Percentiles rank a stretch among this genome's conserved stretches.
These are phyloP conservation scores for Sebastes vulpes DNA, from an alignment of 2,797 vertebrate genomes.

Conservation along the genomic window DNA sequence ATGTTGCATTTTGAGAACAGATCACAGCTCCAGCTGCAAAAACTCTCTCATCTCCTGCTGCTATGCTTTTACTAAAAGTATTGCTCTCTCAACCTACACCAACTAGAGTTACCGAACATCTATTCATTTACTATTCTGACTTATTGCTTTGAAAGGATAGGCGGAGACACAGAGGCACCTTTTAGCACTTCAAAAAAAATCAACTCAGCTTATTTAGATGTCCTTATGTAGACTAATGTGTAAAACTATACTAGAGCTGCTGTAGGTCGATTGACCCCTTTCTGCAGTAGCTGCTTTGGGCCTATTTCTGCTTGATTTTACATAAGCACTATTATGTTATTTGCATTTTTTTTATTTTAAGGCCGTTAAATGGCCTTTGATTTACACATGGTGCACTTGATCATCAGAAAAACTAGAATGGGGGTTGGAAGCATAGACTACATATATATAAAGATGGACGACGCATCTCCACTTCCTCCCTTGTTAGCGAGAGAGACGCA, in stretches of 20 bases:
- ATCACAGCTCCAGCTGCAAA: background rate
- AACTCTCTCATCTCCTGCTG: background rate
- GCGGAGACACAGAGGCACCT: background rate
- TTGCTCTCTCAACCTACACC: background rate
- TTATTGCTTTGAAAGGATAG: background rate
- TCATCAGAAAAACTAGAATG: fast-evolving
- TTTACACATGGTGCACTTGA: too few species aligned
- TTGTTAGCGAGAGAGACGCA: too few species aligned
- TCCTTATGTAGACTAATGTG: background rate
- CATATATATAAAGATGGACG: too few species aligned
- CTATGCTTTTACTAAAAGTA: background rate
- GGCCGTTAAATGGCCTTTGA: too few species aligned
- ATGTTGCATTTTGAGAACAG: background rate
- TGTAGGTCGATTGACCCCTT: background rate
- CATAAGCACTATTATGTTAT: background rate
- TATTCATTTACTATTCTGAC: background rate
- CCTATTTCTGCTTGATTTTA: background rate
- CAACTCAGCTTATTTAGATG: background rate
- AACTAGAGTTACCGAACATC: background rate
- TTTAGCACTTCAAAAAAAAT: background rate
- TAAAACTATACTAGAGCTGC: background rate
- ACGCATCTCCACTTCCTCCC: too few species aligned
- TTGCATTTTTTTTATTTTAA: background rate
- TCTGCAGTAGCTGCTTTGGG: background rate
- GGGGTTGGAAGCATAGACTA: too few species aligned